These are phyloP conservation scores for Neodon shergylaensis DNA, from an alignment of 2,113 vertebrate genomes.

Conservation along the genomic window DNA sequence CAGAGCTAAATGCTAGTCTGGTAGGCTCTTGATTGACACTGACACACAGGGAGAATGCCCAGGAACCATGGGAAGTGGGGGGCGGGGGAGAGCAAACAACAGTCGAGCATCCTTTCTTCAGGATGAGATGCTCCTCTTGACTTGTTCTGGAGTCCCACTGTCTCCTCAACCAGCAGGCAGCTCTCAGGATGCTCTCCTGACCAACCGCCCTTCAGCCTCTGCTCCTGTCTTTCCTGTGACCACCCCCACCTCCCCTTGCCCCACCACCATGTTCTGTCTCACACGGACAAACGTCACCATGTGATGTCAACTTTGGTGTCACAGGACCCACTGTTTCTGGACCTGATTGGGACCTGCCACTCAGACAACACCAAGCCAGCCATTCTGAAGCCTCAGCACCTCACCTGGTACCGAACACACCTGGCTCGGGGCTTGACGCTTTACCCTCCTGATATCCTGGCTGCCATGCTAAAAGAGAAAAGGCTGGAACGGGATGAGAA, in stretches of 20 bases:
- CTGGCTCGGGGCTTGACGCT: conserved; percentile 85
- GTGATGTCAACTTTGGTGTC: neutral
- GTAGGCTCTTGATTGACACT: neutral
- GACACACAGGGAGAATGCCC: neutral
- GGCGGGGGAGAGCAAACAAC: neutral
- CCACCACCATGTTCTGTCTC: too few species aligned
- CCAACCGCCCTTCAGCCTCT: neutral
- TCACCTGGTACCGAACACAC: conserved; percentile 86
- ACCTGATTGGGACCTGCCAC: conserved; percentile 95
- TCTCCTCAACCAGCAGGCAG: neutral
- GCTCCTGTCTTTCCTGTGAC: neutral
- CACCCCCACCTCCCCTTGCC: neutral
- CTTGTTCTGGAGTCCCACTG: neutral
- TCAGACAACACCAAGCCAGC: conserved; percentile 88
- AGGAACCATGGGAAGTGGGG: neutral
- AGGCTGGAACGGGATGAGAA: conserved; percentile 83
- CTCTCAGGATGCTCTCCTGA: neutral
- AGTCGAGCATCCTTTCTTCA: neutral
- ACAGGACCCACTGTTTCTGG: conserved; percentile 92
- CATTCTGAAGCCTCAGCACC: conserved; percentile 88
- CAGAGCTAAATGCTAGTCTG: neutral
- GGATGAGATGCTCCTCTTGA: neutral
- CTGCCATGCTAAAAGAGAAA: conserved; percentile 83
- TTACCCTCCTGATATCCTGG: conserved; percentile 87
- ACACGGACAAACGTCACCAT: conserved; percentile 3